Evolutionary conservation across 2,797 vertebrate species (phyloP), one percentile per base, ranked within the genome.

Genomic region (Phataginus tricuspis): DNA sequence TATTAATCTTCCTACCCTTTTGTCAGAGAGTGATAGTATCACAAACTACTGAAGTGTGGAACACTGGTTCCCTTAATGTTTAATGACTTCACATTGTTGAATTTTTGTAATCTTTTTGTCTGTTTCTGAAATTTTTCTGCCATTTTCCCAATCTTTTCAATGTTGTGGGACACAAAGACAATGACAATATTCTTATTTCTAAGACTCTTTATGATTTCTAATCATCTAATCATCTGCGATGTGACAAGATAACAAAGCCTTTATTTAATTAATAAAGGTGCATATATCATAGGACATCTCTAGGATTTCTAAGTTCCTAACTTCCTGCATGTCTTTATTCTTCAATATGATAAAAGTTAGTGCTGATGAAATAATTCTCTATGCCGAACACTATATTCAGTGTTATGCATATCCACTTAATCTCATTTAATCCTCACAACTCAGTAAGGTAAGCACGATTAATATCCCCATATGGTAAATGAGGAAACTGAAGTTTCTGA

Each of bases 131-230:
- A 69, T 94, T 93, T 77, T 88, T 80, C 72, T 84, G 18, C 94
- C 82, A 95, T 16, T 51, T 83, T n/a, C 7, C 3, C 18, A 49
- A 49, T 53, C 31, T 51, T 94, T 72, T 91, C 66, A 5, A 39
- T 87, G 84, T 77, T 3, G 82, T 4, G 53, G 7, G 12, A 53
- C 6, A 89, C 37, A 90, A 77, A 86, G 51, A 92, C 80, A 88
- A 84, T 88, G 13, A 57, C 2, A 63, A 34, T n/a, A 45, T 31
- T 96, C 90, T 90, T 29, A 89, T 66, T 88, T 95, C 94, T 92
- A 77, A 79, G 86, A 80, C 14, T 53, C 19, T 91, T 85, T 87
- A 31, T 75, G 27, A 90, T 19, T 93, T 61, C 19, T 94, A 72
- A 72, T n/a, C 7, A 92, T 90, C 7, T 87, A 85, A 75, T 74